Evolutionary conservation across 2,113 vertebrate genomes (phyloP), one percentile per base, ranked within the genome.

Genomic region (Anarrhichthys ocellatus): DNA sequence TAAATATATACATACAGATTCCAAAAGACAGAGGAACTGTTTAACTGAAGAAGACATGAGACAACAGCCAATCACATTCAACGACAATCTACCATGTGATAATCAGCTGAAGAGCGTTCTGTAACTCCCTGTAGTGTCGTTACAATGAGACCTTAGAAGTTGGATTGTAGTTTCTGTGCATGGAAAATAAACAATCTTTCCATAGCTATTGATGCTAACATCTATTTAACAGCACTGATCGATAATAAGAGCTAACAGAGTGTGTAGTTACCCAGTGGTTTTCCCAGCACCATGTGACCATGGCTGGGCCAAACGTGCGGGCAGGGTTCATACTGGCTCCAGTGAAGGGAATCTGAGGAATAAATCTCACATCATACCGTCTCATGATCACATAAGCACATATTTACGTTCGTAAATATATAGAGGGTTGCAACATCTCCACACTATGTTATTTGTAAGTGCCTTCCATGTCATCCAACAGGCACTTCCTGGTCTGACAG

Each of bases 271-370:
- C 95, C 94, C 94, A 95, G 70, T 95, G 95, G 73, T 94, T 93
- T 2, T 93, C 86, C 93, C 93, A 95, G 69, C 50, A 36, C 84
- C 82, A 89, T 29, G 85, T 94, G 76, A 95, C 77, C 69, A 94
- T 18, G 1, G 91, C 93, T 66, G 93, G 93, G 9, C 92, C 93
- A 15, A 95, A 92, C 15, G 94, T 94, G n/a, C 93, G 89, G 7
- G 94, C 94, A 15, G 94, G 94, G 66, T 95, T 95, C 95, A 95
- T 94, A 63, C 94, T 94, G 85, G 95, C 94, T 71, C 93, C 95
- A 27, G 94, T 95, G 74, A 91, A 95, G 8, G 92, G 93, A 67
- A 95, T 94, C 94, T 95, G 46, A 73, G 17, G 73, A 42, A 46
- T 46, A 14, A 86, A 44, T 15, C 4, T 27, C n/a, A 73, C n/a